Evolutionary conservation across 2,113 vertebrate genomes (phyloP).

Genomic region (Nipponia nippon): DNA sequence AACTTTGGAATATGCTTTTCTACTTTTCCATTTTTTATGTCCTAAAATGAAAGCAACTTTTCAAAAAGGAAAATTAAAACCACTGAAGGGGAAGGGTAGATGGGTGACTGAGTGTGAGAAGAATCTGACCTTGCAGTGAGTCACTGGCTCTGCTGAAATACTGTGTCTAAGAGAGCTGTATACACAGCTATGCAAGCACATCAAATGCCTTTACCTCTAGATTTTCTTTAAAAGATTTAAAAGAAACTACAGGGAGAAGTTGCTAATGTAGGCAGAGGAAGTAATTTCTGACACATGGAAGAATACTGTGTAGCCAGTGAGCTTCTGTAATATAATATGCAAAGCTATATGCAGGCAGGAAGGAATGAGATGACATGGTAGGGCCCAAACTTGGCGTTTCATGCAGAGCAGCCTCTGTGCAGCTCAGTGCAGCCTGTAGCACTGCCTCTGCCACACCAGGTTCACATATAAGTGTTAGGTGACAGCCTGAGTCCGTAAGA

Average conservation of each 20-base stretch:
- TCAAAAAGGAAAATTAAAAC: background rate
- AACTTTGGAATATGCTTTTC: background rate
- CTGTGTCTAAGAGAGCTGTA: too few relatives aligned
- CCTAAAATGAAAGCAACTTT: background rate
- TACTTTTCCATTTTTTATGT: background rate
- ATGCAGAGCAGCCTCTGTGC: background rate
- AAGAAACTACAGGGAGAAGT: background rate
- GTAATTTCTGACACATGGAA: background rate
- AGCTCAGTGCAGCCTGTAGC: too few relatives aligned
- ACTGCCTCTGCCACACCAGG: background rate
- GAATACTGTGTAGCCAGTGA: background rate
- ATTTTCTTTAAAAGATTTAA: background rate
- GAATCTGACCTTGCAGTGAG: background rate
- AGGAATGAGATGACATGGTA: background rate
- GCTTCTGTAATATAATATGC: background rate
- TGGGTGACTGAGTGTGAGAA: background rate
- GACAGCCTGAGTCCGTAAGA: background rate
- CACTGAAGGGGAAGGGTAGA: background rate
- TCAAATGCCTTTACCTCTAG: background rate
- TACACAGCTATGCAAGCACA: background rate
- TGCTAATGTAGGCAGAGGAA: background rate
- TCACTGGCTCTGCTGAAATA: background rate
- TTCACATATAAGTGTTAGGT: rapidly evolving
- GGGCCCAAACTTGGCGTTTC: background rate
- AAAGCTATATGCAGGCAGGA: background rate